phyloP scores from a whole-genome alignment of 2,888 invertebrate genomes.

The Idaea biselata region DNA sequence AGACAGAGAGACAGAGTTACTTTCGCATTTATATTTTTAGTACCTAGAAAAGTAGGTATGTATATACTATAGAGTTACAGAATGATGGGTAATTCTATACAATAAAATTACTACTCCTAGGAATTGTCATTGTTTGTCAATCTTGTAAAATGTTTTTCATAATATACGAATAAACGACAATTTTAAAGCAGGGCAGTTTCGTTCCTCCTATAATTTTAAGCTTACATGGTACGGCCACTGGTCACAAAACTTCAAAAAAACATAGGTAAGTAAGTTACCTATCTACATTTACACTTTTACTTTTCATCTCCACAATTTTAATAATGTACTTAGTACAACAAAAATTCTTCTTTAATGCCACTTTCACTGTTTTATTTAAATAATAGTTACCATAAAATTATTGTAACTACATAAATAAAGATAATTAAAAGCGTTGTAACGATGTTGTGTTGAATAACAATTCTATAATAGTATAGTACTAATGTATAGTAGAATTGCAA shows the following conservation, averaged over 20 bases:
- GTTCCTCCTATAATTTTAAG: too few species aligned
- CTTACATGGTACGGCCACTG: not conserved
- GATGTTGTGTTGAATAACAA: not conserved
- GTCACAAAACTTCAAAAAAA: not conserved
- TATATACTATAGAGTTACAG: too few species aligned
- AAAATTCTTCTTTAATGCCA: not conserved
- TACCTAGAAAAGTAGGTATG: too few species aligned
- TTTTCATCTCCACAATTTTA: not conserved
- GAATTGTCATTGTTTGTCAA: too few species aligned
- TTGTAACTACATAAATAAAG: not conserved
- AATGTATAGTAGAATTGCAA: not conserved
- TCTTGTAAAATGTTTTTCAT: too few species aligned
- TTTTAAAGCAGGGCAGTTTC: too few species aligned
- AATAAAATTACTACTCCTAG: too few species aligned
- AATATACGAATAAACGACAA: too few species aligned
- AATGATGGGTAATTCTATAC: too few species aligned
- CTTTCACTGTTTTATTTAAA: not conserved
- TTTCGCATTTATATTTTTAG: too few species aligned
- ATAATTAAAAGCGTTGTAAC: not conserved
- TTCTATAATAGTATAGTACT: not conserved
- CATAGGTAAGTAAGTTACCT: not conserved
- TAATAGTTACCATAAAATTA: not conserved
- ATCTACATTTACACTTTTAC: not conserved
- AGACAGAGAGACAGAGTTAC: too few species aligned
- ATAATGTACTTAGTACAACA: not conserved